A percentile compares a stretch with the other conserved stretches of the same genome.
phyloP scores from a whole-genome alignment of 2,797 vertebrate species.

The Moxostoma hubbsi region DNA sequence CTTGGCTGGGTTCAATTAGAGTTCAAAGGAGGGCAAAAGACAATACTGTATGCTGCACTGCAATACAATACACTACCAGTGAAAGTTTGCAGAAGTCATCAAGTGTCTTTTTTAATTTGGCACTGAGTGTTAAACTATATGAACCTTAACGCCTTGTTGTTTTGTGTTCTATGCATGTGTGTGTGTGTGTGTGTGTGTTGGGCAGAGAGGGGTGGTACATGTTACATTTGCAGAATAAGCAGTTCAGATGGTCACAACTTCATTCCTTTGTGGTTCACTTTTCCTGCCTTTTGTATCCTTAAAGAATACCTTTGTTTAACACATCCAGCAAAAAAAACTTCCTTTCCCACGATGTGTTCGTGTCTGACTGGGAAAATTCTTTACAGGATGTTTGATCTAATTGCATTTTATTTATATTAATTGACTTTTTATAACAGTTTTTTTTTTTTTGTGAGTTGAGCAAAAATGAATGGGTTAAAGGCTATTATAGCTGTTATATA shows the following conservation, averaged over 20 bases:
- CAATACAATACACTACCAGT: background rate
- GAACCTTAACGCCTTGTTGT: constrained; percentile 1
- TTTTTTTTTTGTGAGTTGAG: background rate
- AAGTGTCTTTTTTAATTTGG: background rate
- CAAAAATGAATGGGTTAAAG: background rate
- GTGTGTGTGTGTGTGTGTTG: background rate
- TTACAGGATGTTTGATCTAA: constrained; percentile 22
- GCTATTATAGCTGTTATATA: background rate
- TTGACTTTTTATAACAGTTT: background rate
- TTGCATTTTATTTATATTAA: background rate
- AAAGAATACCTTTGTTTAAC: constrained; percentile 43
- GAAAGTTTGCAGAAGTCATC: constrained; percentile 13
- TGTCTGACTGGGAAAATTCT: constrained; percentile 15
- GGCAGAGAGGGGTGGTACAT: constrained; percentile 54
- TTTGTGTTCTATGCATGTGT: constrained; percentile 27
- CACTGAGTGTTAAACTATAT: background rate
- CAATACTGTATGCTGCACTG: background rate
- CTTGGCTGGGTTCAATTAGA: constrained; percentile 17
- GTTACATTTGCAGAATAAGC: constrained; percentile 74
- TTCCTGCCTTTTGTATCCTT: constrained; percentile 27
- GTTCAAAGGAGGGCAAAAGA: constrained; percentile 2
- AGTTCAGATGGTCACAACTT: constrained; percentile 51
- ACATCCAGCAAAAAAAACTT: constrained; percentile 47
- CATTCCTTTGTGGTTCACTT: constrained; percentile 40
- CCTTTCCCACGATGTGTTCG: constrained; percentile 52